phyloP scores from a whole-genome alignment of 2,888 invertebrate species.

The Tetranychus piercei region DNA sequence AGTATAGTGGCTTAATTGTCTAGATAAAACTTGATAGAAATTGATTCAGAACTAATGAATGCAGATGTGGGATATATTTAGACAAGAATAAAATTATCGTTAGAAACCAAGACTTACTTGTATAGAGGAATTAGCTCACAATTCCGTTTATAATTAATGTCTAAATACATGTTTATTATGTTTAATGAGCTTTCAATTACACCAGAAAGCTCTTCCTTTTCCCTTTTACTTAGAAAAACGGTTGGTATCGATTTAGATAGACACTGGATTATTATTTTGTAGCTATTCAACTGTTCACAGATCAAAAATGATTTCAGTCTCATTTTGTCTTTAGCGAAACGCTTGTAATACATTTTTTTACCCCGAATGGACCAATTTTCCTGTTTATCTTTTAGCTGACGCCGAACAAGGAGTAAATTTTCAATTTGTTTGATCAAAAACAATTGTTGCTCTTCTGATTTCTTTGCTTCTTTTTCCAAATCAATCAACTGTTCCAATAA shows the following conservation, averaged over 20 bases:
- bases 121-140: slow-evolving; percentile 12
- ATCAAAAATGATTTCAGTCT: slow-evolving; percentile 12
- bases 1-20: too few relatives aligned
- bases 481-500: not conserved
- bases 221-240: not conserved
- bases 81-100: too few relatives aligned
- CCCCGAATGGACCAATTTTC: slow-evolving; percentile 1
- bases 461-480: not conserved
- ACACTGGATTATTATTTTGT: slow-evolving; percentile 5
- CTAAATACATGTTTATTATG: slow-evolving; percentile 15
- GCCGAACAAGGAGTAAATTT: not conserved
- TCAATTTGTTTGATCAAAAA: not conserved
- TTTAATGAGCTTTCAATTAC: slow-evolving; percentile 12
- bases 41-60: too few relatives aligned
- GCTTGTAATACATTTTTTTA: slow-evolving; percentile 6
- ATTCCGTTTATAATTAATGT: slow-evolving; percentile 15
- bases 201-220: slow-evolving; percentile 1
- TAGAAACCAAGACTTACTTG: slow-evolving; percentile 8
- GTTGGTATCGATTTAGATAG: not conserved
- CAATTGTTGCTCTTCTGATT: not conserved
- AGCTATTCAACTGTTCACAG: slow-evolving; percentile 12
- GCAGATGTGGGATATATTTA: too few relatives aligned
- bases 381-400: not conserved
- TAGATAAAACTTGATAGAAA: too few relatives aligned
- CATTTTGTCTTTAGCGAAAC: slow-evolving; percentile 11